These are phyloP conservation scores for Rhyacichthys aspro DNA, from an alignment of 2,797 vertebrate species.

Conservation along the genomic window DNA sequence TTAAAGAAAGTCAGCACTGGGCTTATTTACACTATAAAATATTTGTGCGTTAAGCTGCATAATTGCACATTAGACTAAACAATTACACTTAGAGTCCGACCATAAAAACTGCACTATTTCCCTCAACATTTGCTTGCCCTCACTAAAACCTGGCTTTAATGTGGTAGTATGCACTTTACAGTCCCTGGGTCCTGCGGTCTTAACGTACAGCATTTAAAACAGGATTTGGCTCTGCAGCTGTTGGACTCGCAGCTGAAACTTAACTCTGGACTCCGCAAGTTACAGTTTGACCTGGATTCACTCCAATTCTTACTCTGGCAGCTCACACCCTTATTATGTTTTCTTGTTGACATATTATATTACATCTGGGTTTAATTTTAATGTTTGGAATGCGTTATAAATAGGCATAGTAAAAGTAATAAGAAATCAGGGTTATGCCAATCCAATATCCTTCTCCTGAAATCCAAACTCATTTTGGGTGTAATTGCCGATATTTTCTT, in stretches of 20 bases:
- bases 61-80: not conserved
- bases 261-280: constrained; percentile 12
- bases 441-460: not conserved
- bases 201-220: constrained; percentile 7
- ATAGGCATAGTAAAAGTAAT: not conserved
- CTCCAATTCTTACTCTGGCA: constrained; percentile 23
- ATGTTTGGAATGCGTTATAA: too few species aligned
- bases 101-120: constrained; percentile 6
- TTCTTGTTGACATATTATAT: constrained; percentile 4
- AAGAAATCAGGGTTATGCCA: not conserved
- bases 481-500: not conserved
- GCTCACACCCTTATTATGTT: constrained; percentile 12
- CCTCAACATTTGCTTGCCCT: not conserved
- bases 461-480: not conserved
- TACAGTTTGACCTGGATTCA: constrained; percentile 38
- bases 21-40: not conserved
- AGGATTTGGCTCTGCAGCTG: constrained; percentile 33
- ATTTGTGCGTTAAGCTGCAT: not conserved
- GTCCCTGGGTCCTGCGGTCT: constrained; percentile 19
- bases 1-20: not conserved
- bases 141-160: constrained; percentile 5
- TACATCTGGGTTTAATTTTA: not conserved
- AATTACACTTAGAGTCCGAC: not conserved
- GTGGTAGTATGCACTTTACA: constrained; percentile 9
- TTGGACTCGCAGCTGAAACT: constrained; percentile 21